Percentiles rank a stretch among this genome's conserved stretches.
These are phyloP conservation scores for Dioctria rufipes DNA, from an alignment of 2,888 invertebrate species.

Conservation along the genomic window DNA sequence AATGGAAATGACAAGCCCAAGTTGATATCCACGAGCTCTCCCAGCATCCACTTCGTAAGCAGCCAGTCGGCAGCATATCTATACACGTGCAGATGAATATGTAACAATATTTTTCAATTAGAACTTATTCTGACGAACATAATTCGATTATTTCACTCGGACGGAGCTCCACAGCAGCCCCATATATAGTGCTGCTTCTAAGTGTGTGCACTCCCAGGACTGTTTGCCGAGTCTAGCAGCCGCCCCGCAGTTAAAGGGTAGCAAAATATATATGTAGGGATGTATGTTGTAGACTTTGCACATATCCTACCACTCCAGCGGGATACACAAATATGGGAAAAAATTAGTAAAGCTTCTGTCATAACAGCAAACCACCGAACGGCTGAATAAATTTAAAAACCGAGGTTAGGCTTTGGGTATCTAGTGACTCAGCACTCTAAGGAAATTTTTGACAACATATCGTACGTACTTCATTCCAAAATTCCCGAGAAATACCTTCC, in stretches of 20 bases:
- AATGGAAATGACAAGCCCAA: conserved; percentile 51
- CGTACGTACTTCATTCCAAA: not conserved
- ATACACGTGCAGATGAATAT: conserved; percentile 57
- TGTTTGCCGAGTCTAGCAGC: not conserved
- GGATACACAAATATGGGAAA: conserved; percentile 13
- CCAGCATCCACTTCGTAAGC: conserved; percentile 13
- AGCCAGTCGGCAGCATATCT: conserved; percentile 30
- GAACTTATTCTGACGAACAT: conserved; percentile 72
- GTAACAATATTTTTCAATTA: conserved; percentile 73
- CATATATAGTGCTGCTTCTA: conserved; percentile 32
- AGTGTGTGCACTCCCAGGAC: conserved; percentile 47
- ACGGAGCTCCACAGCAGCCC: conserved; percentile 61
- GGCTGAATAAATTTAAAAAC: not conserved
- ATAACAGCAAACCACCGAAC: conserved; percentile 19
- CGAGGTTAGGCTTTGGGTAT: not conserved
- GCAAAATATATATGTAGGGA: conserved; percentile 4
- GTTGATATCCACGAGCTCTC: conserved; percentile 36
- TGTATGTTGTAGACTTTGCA: not conserved
- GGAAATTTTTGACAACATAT: not conserved
- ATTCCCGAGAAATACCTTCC: too few relatives aligned
- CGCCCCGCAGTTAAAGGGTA: conserved; percentile 21
- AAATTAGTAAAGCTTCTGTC: conserved; percentile 29
- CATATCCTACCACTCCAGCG: conserved; percentile 3
- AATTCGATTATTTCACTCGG: conserved; percentile 72
- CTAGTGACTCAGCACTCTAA: not conserved